phyloP scores from a whole-genome alignment of 2,113 vertebrate species.

The Tympanuchus pallidicinctus region DNA sequence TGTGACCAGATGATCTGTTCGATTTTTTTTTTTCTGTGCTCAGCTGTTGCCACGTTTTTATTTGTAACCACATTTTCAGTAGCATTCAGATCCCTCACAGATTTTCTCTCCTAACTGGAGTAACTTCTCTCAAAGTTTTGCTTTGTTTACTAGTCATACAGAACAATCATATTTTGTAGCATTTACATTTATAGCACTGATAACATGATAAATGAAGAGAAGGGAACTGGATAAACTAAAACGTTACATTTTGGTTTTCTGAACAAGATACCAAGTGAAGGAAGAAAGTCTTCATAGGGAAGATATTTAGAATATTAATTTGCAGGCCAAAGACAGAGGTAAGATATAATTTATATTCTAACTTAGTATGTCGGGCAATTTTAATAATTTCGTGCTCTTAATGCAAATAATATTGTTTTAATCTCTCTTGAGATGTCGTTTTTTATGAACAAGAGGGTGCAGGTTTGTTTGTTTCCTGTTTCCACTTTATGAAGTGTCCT shows the following conservation, averaged over 20 bases:
- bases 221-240: neutral
- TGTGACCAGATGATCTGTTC: neutral
- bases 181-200: neutral
- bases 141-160: neutral
- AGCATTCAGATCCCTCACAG: neutral
- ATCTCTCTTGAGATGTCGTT: neutral
- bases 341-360: neutral
- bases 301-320: neutral
- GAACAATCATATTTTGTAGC: neutral
- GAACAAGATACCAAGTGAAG: neutral
- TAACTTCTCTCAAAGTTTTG: neutral
- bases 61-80: neutral
- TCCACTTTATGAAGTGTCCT: neutral
- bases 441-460: neutral
- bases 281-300: neutral
- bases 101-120: neutral
- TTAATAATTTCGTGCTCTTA: neutral
- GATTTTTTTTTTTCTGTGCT: neutral
- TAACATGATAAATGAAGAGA: neutral
- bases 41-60: neutral
- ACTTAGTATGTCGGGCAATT: neutral
- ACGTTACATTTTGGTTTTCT: neutral
- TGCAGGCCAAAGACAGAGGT: neutral
- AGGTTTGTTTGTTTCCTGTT: neutral
- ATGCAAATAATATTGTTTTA: neutral